Evolutionary conservation across 2,797 vertebrate species (phyloP).

Genomic region (Tachyglossus aculeatus): DNA sequence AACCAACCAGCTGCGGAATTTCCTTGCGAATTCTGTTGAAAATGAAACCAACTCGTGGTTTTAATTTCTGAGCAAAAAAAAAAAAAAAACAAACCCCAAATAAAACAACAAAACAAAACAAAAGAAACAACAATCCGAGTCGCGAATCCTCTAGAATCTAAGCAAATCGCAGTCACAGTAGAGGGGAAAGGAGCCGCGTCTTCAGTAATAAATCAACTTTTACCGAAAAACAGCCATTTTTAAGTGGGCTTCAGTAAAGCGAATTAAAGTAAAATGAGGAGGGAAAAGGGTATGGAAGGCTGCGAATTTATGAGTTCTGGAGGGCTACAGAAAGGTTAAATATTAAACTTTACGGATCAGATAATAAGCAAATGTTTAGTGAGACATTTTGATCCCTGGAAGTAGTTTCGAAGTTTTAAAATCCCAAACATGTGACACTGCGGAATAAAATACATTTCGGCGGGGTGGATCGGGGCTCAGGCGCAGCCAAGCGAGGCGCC

Average conservation of each 20-base stretch:
- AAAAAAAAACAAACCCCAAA: no score
- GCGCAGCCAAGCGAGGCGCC: neutral
- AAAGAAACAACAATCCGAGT: constrained; percentile 55
- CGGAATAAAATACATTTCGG: neutral
- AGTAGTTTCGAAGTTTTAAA: constrained; percentile 5
- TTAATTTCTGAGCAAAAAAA: no score
- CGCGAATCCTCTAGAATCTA: constrained; percentile 6
- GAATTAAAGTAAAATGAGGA: neutral
- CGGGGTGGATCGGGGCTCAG: constrained; percentile 5
- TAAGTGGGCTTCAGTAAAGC: neutral
- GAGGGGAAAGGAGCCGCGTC: neutral
- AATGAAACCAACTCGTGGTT: constrained; percentile 60
- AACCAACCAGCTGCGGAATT: constrained; percentile 5
- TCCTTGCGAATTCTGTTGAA: constrained; percentile 41
- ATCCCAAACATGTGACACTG: constrained; percentile 27
- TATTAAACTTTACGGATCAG: constrained; percentile 54
- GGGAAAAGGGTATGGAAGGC: neutral
- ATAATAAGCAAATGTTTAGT: constrained; percentile 16
- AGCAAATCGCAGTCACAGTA: neutral
- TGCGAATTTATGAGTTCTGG: neutral
- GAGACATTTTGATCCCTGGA: constrained; percentile 1
- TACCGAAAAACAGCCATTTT: neutral
- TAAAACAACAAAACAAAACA: no score
- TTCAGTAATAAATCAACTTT: constrained; percentile 1
- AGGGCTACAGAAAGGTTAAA: constrained; percentile 48